Evolutionary conservation across 2,113 vertebrate species (phyloP), one percentile per base, ranked within the genome.

Genomic region (Boleophthalmus pectinirostris): DNA sequence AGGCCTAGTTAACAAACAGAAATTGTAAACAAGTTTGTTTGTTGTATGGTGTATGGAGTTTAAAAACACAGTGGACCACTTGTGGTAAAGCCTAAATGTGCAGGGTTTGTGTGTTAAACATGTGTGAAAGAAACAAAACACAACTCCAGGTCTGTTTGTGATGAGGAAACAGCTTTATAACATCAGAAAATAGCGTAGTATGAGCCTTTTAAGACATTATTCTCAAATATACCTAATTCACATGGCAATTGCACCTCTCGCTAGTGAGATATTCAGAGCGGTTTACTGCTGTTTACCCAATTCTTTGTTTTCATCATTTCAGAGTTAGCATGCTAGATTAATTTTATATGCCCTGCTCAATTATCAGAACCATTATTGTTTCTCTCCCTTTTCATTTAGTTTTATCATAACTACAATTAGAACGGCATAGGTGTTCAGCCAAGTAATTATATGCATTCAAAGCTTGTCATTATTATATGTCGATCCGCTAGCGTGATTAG

Each of bases 331-430:
- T 20, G 57, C 38, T n/a, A 35, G 46, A 75, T 65, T 29, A 21
- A 56, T 75, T 69, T 64, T 23, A 75, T 58, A 69, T 14, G 49
- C 33, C n/a, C 58, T 24, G 18, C 45, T 21, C 67, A 69, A 65
- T 75, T 75, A 75, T 69, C 66, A 64, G 47, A 64, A 46, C 47
- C 25, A 64, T 75, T 75, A 69, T 54, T 33, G 45, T 35, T 54
- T 6, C 6, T 2, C 24, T 51, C 68, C 14, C 73, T 29, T 74
- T 68, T 68, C 25, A 51, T 63, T 74, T 68, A 15, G 45, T 16
- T 61, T 53, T 47, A 63, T 61, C 63, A 63, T 68, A 21, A 69
- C 56, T 6, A 45, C 29, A 63, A 46, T 25, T 45, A 63, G 49
- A 43, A 54, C 61, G 60, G 20, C 29, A 75, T n/a, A 63, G 47